phyloP scores from a whole-genome alignment of 2,888 invertebrate species.

The Phalera bucephala region DNA sequence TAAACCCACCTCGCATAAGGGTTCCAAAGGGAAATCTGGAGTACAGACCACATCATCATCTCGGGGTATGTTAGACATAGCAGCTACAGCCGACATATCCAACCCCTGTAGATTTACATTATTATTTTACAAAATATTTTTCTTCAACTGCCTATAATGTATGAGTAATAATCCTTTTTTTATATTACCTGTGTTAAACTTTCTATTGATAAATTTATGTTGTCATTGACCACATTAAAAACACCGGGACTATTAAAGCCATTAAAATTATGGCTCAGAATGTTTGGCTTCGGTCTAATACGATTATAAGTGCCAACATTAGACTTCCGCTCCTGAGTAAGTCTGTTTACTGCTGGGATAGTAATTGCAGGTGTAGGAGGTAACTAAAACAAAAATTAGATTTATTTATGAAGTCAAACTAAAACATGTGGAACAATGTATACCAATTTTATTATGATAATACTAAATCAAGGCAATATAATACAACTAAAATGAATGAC shows the following conservation, averaged over 20 bases:
- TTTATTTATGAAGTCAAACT: too few species aligned
- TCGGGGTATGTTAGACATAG: constrained; percentile 27
- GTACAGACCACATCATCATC: constrained; percentile 85
- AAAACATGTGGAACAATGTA: too few species aligned
- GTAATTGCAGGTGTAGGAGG: constrained; percentile 33
- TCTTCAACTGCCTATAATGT: too few species aligned
- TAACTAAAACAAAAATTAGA: constrained; percentile 38
- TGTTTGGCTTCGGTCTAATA: constrained; percentile 33
- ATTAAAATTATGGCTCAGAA: constrained; percentile 39
- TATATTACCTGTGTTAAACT: constrained; percentile 70
- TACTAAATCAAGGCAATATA: too few species aligned
- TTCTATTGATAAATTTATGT: constrained; percentile 74
- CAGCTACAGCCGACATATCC: constrained; percentile 56
- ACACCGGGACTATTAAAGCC: constrained; percentile 44
- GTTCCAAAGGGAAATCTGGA: constrained; percentile 81
- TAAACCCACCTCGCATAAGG: constrained; percentile 76
- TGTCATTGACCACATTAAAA: constrained; percentile 48
- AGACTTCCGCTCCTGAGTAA: constrained; percentile 36
- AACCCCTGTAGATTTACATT: constrained; percentile 53
- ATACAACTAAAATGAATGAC: too few species aligned
- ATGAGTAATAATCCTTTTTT: too few species aligned
- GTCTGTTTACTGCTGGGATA: constrained; percentile 47
- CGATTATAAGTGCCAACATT: constrained; percentile 36
- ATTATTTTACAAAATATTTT: too few species aligned
- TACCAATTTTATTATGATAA: too few species aligned